Percentiles rank a stretch among this genome's conserved stretches.
phyloP scores from a whole-genome alignment of 2,113 vertebrate genomes.

The Microcebus murinus region DNA sequence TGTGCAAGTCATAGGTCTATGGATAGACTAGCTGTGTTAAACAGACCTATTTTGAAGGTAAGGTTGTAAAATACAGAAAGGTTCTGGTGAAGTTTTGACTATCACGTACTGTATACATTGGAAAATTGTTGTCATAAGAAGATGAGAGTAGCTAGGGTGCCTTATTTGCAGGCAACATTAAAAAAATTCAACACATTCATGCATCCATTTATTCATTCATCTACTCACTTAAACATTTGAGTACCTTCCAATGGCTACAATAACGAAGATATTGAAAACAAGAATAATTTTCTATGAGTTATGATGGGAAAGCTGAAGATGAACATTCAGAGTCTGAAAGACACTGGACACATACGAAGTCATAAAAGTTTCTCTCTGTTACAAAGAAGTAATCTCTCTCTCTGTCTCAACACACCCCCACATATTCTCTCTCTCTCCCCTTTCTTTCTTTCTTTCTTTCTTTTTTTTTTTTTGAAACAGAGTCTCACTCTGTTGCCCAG shows the following conservation, averaged over 20 bases:
- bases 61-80: not conserved
- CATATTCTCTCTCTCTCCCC: not conserved
- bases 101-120: not conserved
- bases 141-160: not conserved
- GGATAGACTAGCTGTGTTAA: not conserved
- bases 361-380: not conserved
- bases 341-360: not conserved
- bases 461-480: too few species aligned
- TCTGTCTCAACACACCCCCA: not conserved
- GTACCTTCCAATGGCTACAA: not conserved
- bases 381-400: not conserved
- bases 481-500: too few species aligned
- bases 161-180: not conserved
- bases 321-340: not conserved
- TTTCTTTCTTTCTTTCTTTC: too few species aligned
- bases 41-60: not conserved
- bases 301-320: not conserved
- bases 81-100: not conserved
- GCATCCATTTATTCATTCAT: not conserved
- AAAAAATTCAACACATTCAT: not conserved
- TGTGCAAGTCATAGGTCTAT: conserved; percentile 56
- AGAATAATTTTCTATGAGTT: not conserved
- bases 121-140: not conserved
- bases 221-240: not conserved
- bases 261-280: not conserved